Evolutionary conservation across 2,888 invertebrate species (phyloP), one percentile per base, ranked within the genome.

Genomic region (Lissocephala sabroskyi): DNA sequence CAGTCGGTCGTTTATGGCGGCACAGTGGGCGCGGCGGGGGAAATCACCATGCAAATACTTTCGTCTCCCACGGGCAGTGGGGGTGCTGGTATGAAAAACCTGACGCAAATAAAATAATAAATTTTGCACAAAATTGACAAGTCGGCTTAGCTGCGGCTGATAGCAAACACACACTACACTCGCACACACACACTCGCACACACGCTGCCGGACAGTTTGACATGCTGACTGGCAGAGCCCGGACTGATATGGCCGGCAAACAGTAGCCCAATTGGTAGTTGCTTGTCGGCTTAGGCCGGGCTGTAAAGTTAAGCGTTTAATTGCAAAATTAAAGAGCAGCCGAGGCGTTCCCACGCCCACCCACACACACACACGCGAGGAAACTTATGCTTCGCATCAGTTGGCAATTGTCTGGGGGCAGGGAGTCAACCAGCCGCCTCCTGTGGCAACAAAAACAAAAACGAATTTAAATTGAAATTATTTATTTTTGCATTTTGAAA

Each of bases 381-480:
- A 64, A 70, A 59, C 70, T 74, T 79, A 79, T 70, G 79, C 64
- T 79, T 48, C 55, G 49, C 37, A 46, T 50, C 59, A 32, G 13
- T 55, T 50, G 49, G 49, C 58, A 65, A 65, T 56, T 61, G 65
- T 48, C 44, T 45, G 50, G 9, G 19, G n/a, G 18, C 35, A 41
- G 23, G 30, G 13, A 16, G 49, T 43, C 39, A 43, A 49, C 35
- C 41, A 36, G n/a, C n/a, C n/a, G n/a, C n/a, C n/a, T n/a, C n/a
- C n/a, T n/a, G 23, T 40, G 49, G 42, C 29, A 45, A 45, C 52
- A 58, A 47, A 50, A 58, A 65, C 47, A 68, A 65, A 67, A 62
- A 41, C 52, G 77, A 65, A 65, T 79, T 79, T 74, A 74, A 79
- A 73, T 79, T 74, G 79, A 77, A 73, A 74, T 73, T 79, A 79